These are phyloP conservation scores for Uloborus plumipes DNA, from an alignment of 2,888 invertebrate genomes.

Conservation along the genomic window DNA sequence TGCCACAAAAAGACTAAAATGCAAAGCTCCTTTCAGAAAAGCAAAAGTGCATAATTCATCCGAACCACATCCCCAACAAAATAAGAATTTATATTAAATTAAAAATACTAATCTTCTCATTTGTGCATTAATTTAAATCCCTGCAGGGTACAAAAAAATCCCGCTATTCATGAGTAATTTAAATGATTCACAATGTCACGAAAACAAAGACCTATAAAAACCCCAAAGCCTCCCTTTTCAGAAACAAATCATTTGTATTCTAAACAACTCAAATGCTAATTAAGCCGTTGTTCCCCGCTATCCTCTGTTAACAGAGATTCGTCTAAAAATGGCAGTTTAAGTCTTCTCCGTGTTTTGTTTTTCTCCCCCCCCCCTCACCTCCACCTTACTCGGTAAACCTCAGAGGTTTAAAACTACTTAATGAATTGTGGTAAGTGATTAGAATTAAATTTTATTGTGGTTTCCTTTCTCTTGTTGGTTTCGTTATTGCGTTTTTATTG, in stretches of 20 bases:
- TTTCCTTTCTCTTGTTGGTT: not conserved
- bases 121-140: conserved; percentile 17
- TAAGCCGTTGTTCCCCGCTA: conserved; percentile 26
- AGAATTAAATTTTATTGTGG: conserved; percentile 32
- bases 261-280: conserved; percentile 51
- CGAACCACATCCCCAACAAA: too few relatives aligned
- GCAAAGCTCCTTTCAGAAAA: too few relatives aligned
- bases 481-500: too few relatives aligned
- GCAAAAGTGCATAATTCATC: too few relatives aligned
- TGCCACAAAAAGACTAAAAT: too few relatives aligned
- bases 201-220: too few relatives aligned
- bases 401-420: conserved; percentile 30
- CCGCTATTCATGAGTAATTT: not conserved
- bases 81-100: too few relatives aligned
- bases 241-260: conserved; percentile 22
- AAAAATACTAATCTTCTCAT: too few relatives aligned
- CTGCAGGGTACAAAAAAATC: conserved; percentile 33
- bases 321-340: conserved; percentile 18
- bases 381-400: conserved; percentile 2
- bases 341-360: conserved; percentile 26
- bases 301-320: not conserved
- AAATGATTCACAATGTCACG: too few relatives aligned
- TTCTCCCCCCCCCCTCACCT: not conserved
- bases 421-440: conserved; percentile 41
- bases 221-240: not conserved